Base-by-base conservation (phyloP, 2,888 invertebrate species). In the Lacanobia wlatinum region DNA sequence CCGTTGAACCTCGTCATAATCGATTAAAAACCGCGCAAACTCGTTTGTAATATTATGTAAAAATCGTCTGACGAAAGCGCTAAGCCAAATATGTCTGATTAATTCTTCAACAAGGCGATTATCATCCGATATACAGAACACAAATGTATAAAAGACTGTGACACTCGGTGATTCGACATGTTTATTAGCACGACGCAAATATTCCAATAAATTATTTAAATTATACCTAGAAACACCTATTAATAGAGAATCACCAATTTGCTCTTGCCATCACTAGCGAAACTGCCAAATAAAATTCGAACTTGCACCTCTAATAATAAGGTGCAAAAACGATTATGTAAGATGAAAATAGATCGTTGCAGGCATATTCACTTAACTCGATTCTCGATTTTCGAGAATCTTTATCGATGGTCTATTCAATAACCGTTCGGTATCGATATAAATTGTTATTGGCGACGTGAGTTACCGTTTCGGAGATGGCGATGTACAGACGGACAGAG, bases 361-460 rank as follows among this genome's bases (percentile, higher is more conserved):
- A 70, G 50, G 68, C 76, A 60, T 81, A 85, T 86, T 82, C 86
- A 82, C 78, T 78, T 82, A 84, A 78, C 70, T 86, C 83, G 84
- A 86, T 87, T 87, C 86, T 88, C 89, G 89, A 91, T 92, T 90
- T 90, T 89, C 70, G 78, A 84, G 76, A 89, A 92, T 92, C 91
- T 91, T 90, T 93, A 92, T 92, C 93, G 91, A 90, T 92, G 89
- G 88, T 87, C 90, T 91, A 91, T 92, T 93, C 94, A 92, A 94
- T 94, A 94, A 94, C 92, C 92, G 92, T 94, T 93, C 87, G 88
- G 91, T 90, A 93, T 92, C 94, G 93, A 92, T 94, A 94, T 94
- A 94, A 91, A 92, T 93, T 92, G 94, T 94, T 94, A 94, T 93
- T 91, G 93, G 91, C 90, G 92, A 92, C 91, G 92, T 94, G 94